These are phyloP conservation scores for Agrilus cyanescens DNA, from an alignment of 2,888 invertebrate species.

Conservation along the genomic window DNA sequence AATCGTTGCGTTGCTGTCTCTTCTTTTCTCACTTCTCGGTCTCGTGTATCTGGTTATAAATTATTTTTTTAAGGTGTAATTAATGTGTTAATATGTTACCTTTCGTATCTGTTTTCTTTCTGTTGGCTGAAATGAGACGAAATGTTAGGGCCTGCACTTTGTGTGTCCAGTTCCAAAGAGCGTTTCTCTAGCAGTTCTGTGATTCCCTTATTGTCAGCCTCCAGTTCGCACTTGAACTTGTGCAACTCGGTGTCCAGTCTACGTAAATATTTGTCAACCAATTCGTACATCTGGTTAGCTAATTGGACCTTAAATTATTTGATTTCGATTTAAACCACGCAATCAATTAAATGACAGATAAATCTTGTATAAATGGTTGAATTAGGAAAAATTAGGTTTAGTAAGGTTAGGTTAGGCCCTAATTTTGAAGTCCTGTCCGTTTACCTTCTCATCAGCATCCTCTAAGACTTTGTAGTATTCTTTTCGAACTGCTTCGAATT, in stretches of 20 bases:
- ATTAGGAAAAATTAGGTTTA: neutral
- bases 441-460: constrained; percentile 88
- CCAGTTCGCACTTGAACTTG: constrained; percentile 97
- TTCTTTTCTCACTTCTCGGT: constrained; percentile 60
- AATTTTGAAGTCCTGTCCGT: neutral
- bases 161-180: constrained; percentile 77
- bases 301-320: constrained; percentile 47
- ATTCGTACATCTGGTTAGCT: constrained; percentile 87
- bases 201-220: constrained; percentile 97
- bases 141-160: constrained; percentile 21
- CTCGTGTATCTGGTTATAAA: constrained; percentile 37
- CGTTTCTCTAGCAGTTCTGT: constrained; percentile 91
- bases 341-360: no score
- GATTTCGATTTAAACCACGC: no score
- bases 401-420: neutral
- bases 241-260: constrained; percentile 81
- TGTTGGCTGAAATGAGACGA: constrained; percentile 41
- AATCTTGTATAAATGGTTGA: neutral
- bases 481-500: constrained; percentile 70
- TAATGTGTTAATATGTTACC: constrained; percentile 15
- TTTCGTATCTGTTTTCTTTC: constrained; percentile 51
- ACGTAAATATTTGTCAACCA: constrained; percentile 85
- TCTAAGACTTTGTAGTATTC: constrained; percentile 87
- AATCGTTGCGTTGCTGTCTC: constrained; percentile 52
- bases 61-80: neutral